These are phyloP conservation scores for Drosophila monieri DNA, from an alignment of 2,888 invertebrate genomes.

Conservation along the genomic window DNA sequence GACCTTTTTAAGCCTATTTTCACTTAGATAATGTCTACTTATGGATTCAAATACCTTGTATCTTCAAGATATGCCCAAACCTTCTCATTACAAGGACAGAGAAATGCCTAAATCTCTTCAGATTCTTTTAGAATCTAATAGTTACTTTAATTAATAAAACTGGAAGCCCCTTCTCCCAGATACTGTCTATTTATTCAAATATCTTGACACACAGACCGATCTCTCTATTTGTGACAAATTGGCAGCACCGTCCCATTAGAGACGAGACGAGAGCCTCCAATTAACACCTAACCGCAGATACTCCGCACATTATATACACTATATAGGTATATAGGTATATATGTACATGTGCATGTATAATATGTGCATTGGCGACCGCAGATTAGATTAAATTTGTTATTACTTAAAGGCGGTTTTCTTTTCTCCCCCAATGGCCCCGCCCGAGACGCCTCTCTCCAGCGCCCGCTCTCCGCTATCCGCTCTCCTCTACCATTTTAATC, in stretches of 20 bases:
- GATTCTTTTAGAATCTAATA: no score
- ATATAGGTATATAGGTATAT: no score
- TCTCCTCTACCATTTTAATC: slow-evolving; percentile 11
- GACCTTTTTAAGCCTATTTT: no score
- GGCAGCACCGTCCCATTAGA: slow-evolving; percentile 56
- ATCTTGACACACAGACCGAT: slow-evolving; percentile 28
- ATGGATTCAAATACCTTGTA: no score
- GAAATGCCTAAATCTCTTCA: no score
- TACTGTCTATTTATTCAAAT: slow-evolving; percentile 17
- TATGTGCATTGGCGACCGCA: slow-evolving; percentile 60
- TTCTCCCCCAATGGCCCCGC: slow-evolving; percentile 8
- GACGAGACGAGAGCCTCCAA: slow-evolving; percentile 54
- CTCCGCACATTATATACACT: slow-evolving; percentile 25
- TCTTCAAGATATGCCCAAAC: no score
- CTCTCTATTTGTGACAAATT: slow-evolving; percentile 43
- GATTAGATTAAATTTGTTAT: slow-evolving; percentile 74
- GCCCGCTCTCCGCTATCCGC: no score
- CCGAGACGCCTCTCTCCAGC: slow-evolving; percentile 21
- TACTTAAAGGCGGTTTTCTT: slow-evolving; percentile 59
- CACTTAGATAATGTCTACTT: no score
- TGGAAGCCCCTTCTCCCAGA: background rate
- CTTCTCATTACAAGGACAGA: no score
- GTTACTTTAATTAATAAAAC: no score
- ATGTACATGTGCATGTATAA: slow-evolving; percentile 25
- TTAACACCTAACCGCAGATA: slow-evolving; percentile 69